phyloP scores from a whole-genome alignment of 2,888 invertebrate genomes.

The Podotricha telesiphe region DNA sequence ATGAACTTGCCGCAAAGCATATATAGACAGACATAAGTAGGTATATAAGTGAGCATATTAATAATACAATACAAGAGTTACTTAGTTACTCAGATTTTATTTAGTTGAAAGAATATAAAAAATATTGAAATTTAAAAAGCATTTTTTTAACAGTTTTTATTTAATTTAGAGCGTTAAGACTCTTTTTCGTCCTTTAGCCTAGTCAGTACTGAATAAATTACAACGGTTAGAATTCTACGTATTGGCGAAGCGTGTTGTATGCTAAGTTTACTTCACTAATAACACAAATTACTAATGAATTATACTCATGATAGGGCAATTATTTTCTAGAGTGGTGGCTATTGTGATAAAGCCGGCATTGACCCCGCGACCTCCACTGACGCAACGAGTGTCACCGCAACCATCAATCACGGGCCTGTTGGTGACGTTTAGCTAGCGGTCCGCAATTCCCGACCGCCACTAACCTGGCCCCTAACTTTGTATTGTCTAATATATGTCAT shows the following conservation, averaged over 20 bases:
- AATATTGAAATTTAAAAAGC: too few relatives aligned
- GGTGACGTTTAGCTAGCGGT: slow-evolving; percentile 69
- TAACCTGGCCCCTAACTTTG: slow-evolving; percentile 48
- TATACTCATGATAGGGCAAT: slow-evolving; percentile 34
- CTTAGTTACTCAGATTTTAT: too few relatives aligned
- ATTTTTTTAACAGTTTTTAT: too few relatives aligned
- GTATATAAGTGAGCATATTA: too few relatives aligned
- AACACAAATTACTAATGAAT: slow-evolving; percentile 13
- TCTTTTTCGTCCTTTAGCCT: background rate
- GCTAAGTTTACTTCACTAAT: background rate
- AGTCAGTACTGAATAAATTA: background rate
- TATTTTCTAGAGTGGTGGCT: slow-evolving; percentile 45
- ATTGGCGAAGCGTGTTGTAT: slow-evolving; percentile 2
- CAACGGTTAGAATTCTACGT: background rate
- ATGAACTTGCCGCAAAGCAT: too few relatives aligned
- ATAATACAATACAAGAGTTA: too few relatives aligned
- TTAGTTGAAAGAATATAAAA: too few relatives aligned
- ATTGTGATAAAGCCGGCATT: slow-evolving; percentile 74
- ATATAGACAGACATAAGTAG: too few relatives aligned
- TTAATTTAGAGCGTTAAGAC: too few relatives aligned
- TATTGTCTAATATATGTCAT: slow-evolving; percentile 44
- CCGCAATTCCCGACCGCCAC: slow-evolving; percentile 43
- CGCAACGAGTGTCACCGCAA: slow-evolving; percentile 74
- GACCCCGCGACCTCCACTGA: slow-evolving; percentile 75
- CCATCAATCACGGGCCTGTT: slow-evolving; percentile 75